Conservation (phyloP, 2,113 vertebrate species). For the Nothobranchius furzeri region DNA sequence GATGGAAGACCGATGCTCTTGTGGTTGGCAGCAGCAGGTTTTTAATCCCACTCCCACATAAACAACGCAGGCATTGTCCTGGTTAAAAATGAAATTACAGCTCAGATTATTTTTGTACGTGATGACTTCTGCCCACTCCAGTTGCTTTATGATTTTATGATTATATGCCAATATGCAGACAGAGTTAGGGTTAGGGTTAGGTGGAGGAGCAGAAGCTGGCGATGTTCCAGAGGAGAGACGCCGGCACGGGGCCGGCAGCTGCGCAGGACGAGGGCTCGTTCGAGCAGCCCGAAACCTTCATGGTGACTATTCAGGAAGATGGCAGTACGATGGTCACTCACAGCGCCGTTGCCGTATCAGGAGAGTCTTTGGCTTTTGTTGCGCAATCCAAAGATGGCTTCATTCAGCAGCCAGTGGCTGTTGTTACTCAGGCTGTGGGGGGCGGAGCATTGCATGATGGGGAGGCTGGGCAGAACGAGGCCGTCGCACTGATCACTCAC, state of each 20-base stretch:
- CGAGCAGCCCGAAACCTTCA: conserved; percentile 42
- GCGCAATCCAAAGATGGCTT: conserved; percentile 30
- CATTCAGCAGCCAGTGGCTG: conserved; percentile 39
- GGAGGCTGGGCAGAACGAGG: conserved; percentile 23
- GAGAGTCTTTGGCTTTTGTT: conserved; percentile 59
- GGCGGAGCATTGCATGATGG: conserved; percentile 19
- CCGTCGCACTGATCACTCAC: conserved; percentile 63
- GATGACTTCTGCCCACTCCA: too few relatives aligned
- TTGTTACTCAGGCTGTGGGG: conserved; percentile 32
- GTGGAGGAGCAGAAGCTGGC: conserved; percentile 95
- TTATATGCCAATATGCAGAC: too few relatives aligned
- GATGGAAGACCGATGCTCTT: too few relatives aligned
- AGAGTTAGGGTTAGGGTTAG: too few relatives aligned
- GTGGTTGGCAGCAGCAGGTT: too few relatives aligned
- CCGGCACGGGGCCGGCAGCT: conserved; percentile 84
- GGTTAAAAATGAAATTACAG: too few relatives aligned
- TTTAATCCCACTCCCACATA: too few relatives aligned
- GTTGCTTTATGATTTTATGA: too few relatives aligned
- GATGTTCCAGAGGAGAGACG: conserved; percentile 90
- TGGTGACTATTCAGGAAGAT: conserved; percentile 74
- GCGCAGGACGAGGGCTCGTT: conserved; percentile 25
- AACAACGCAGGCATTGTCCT: too few relatives aligned
- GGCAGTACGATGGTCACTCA: conserved; percentile 63
- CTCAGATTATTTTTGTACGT: too few relatives aligned
- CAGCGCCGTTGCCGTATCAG: conserved; percentile 25